Evolutionary conservation across 2,113 vertebrate species (phyloP).

Genomic region (Brachirus orientalis): DNA sequence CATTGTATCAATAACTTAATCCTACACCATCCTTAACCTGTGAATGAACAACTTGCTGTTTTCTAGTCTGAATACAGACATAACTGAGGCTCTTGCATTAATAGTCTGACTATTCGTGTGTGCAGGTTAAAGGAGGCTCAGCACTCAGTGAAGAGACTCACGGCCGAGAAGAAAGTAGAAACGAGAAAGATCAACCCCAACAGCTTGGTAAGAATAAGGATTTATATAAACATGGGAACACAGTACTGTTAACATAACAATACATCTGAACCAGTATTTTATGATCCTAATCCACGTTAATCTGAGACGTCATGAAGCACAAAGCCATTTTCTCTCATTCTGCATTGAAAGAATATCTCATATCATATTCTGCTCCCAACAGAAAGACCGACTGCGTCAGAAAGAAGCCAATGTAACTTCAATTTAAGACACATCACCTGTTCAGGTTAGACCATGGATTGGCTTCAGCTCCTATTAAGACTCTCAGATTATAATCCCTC

Average conservation of each 20-base stretch:
- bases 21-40: too few species aligned
- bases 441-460: not conserved
- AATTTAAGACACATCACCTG: slow-evolving; percentile 51
- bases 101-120: not conserved
- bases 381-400: slow-evolving; percentile 94
- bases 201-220: slow-evolving; percentile 86
- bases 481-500: too few species aligned
- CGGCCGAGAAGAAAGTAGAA: slow-evolving; percentile 94
- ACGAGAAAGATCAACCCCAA: slow-evolving; percentile 92
- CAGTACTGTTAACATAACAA: not conserved
- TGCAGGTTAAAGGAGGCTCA: slow-evolving; percentile 91
- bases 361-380: slow-evolving; percentile 62
- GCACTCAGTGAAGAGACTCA: slow-evolving; percentile 90
- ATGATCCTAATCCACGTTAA: too few species aligned
- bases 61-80: too few species aligned
- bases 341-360: not conserved
- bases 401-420: slow-evolving; percentile 87
- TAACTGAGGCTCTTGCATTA: too few species aligned
- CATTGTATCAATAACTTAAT: too few species aligned
- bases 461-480: too few species aligned
- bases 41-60: too few species aligned
- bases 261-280: too few species aligned
- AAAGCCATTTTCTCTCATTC: too few species aligned
- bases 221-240: too few species aligned
- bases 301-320: too few species aligned